Conservation (phyloP, 2,113 vertebrate genomes). For the Pseudorectes ferrugineus region DNA sequence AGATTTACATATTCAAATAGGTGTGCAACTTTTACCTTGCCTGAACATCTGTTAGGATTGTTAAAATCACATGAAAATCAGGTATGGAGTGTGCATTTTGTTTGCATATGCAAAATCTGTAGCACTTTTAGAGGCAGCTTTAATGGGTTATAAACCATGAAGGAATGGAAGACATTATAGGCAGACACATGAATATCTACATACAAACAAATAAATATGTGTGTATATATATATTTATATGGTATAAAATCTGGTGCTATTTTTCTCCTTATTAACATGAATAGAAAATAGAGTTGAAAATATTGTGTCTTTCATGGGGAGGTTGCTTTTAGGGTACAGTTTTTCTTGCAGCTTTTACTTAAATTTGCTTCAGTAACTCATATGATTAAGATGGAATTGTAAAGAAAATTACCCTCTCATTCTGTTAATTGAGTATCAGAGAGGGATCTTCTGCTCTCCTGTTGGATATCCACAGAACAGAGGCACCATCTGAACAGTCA, state of each 20-base stretch:
- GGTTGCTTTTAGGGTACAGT: background rate
- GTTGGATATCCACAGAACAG: background rate
- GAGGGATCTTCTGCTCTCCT: background rate
- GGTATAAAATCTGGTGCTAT: background rate
- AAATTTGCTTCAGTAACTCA: background rate
- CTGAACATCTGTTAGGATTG: background rate
- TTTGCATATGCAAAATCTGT: background rate
- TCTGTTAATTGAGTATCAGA: background rate
- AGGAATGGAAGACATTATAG: background rate
- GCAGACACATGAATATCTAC: background rate
- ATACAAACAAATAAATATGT: background rate
- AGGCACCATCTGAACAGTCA: background rate
- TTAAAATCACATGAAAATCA: background rate
- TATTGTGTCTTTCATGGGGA: rapidly evolving
- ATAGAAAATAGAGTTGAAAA: background rate
- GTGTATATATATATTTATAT: background rate
- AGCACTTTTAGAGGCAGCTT: background rate
- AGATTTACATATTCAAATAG: background rate
- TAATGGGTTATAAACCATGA: background rate
- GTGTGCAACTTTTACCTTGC: background rate
- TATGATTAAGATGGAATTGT: background rate
- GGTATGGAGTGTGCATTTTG: background rate
- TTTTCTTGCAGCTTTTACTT: background rate
- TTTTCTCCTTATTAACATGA: background rate
- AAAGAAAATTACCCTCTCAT: background rate